phyloP scores from a whole-genome alignment of 2,797 vertebrate genomes.

The Agapornis canus region DNA sequence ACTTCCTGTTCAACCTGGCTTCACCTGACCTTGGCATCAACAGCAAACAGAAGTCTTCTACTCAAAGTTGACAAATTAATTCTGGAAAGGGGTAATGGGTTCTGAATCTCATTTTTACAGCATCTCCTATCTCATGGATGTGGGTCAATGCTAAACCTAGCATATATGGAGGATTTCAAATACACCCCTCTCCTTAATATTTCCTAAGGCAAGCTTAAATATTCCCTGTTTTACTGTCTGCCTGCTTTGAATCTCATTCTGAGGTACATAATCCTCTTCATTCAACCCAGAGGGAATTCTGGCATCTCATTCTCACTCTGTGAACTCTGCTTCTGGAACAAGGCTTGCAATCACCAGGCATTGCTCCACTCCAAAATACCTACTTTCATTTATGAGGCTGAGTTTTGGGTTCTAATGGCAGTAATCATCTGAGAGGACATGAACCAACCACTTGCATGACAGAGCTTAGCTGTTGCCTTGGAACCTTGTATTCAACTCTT shows the following conservation, averaged over 20 bases:
- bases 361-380: accelerated
- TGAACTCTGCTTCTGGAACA: conserved; percentile 12
- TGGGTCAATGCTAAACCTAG: conserved; percentile 30
- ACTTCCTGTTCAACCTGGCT: background rate
- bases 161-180: conserved; percentile 18
- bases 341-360: background rate
- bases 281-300: conserved; percentile 14
- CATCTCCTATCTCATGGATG: background rate
- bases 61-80: background rate
- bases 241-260: conserved; percentile 39
- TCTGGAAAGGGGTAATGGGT: background rate
- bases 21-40: background rate
- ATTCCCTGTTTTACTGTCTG: background rate
- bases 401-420: background rate
- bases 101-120: conserved; percentile 40
- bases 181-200: background rate
- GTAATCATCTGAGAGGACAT: background rate
- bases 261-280: conserved; percentile 39
- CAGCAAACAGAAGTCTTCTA: conserved; percentile 1
- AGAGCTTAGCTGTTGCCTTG: background rate
- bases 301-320: background rate
- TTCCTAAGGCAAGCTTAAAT: conserved; percentile 56
- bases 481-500: background rate
- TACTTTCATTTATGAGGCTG: background rate
- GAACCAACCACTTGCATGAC: background rate